Base-by-base conservation (phyloP, 2,113 vertebrate genomes). In the Sminthopsis crassicaudata region DNA sequence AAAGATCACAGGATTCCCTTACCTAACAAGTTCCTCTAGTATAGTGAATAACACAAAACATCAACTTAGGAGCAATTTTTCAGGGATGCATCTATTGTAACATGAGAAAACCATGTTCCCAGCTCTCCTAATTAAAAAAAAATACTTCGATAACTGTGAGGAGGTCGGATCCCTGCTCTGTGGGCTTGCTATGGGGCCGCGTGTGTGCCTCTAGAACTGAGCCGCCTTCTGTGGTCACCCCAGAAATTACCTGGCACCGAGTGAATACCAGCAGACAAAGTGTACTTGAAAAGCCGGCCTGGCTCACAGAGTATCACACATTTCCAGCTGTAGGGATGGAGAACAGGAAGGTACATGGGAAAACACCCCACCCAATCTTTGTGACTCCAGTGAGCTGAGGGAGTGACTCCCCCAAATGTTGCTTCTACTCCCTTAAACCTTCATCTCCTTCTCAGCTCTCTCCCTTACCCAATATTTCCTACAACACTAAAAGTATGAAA, bases 1-100 rank as follows among this genome's bases (percentile, higher is more conserved):
- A 57, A 96, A 93, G 48, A 92, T 23, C 36, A 51, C 10, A 93
- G 50, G 93, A 95, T 60, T 95, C 52, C 84, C 96, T 91, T 95
- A 94, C 92, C 92, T 50, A 60, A 30, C 25, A 94, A 46, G 91
- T 94, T 97, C 27, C 42, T 48, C n/a, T 93, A 88, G 11, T 93
- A 92, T 50, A 95, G 52, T 91, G 94, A 94, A 95, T 46, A 92
- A 94, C 92, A 93, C 25, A 97, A 91, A 96, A 96, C 16, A 19
- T n/a, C 60, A 76, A 76, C 60, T n/a, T n/a, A 36, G 0, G 16
- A 76, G 36, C 51, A 91, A 93, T 90, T 52, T 94, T 76, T 91
- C 46, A 50, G 57, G 90, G 94, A 92, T 48, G 90, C 36, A 95
- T 90, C n/a, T 67, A 90, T 46, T 54, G 50, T 93, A 91, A 95